phyloP scores from a whole-genome alignment of 2,797 vertebrate genomes.

The Paedocypris micromegethes region DNA sequence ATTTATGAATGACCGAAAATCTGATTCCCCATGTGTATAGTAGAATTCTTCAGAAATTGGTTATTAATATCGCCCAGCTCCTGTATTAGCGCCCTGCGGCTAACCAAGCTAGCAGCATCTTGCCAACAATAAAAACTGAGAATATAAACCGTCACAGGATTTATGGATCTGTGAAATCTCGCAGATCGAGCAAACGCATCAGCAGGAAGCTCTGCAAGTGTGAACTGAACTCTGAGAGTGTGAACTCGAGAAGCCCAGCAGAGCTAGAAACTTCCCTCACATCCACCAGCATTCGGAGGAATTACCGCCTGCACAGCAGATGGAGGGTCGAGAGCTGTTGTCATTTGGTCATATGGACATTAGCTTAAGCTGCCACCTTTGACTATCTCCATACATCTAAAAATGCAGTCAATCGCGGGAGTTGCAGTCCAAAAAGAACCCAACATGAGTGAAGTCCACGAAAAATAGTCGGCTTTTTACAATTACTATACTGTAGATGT shows the following conservation, averaged over 20 bases:
- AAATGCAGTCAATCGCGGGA: neutral
- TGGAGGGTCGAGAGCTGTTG: neutral
- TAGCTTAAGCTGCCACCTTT: slow-evolving; percentile 26
- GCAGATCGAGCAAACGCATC: slow-evolving; percentile 30
- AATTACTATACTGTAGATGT: no score
- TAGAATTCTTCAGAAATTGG: neutral
- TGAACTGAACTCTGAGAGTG: slow-evolving; percentile 21
- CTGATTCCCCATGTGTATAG: no score
- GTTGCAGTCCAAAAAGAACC: no score
- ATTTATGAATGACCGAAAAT: no score
- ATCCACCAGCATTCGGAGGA: neutral
- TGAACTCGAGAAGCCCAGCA: neutral
- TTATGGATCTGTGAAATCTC: slow-evolving; percentile 25
- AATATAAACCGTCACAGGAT: slow-evolving; percentile 21
- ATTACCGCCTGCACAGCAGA: neutral
- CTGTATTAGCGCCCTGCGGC: neutral
- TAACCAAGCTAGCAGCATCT: slow-evolving; percentile 12
- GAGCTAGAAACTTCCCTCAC: neutral
- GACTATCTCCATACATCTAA: slow-evolving; percentile 23
- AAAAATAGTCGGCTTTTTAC: no score
- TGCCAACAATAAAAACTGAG: slow-evolving; percentile 7
- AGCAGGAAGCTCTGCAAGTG: slow-evolving; percentile 33
- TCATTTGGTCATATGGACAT: slow-evolving; percentile 10
- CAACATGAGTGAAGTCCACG: no score
- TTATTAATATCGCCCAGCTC: neutral